phyloP scores from a whole-genome alignment of 2,113 vertebrate species.

The Passerina amoena region DNA sequence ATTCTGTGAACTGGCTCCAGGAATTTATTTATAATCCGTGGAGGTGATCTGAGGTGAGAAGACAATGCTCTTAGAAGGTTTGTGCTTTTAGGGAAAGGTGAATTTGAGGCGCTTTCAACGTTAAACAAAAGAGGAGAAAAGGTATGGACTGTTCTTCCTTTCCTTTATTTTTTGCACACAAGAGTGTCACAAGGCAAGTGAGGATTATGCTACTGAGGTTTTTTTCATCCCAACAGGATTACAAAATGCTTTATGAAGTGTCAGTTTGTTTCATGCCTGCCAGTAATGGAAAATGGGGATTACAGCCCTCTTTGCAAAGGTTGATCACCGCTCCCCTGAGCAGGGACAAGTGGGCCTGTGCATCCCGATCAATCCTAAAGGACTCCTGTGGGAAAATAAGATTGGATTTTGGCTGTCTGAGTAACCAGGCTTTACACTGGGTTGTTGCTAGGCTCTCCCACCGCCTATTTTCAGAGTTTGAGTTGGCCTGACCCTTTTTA shows the following conservation, averaged over 20 bases:
- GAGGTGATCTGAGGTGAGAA: background rate
- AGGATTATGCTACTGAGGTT: background rate
- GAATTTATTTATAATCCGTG: background rate
- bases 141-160: background rate
- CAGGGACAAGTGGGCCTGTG: background rate
- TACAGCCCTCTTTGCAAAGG: background rate
- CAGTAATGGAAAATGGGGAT: background rate
- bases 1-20: background rate
- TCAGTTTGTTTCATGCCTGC: background rate
- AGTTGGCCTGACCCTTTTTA: background rate
- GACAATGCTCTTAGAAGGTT: background rate
- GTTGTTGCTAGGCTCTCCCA: background rate
- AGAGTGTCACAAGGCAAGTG: background rate
- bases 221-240: background rate
- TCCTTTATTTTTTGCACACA: background rate
- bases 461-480: background rate
- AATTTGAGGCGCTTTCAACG: background rate
- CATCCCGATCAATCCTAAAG: background rate
- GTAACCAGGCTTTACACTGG: background rate
- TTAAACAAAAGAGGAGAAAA: background rate
- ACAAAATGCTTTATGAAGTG: background rate
- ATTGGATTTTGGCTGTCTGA: background rate
- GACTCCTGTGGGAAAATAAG: background rate
- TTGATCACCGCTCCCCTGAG: background rate
- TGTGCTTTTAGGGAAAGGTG: background rate